These are phyloP conservation scores for Physocephala rufipes DNA, from an alignment of 2,888 invertebrate genomes.

Conservation along the genomic window DNA sequence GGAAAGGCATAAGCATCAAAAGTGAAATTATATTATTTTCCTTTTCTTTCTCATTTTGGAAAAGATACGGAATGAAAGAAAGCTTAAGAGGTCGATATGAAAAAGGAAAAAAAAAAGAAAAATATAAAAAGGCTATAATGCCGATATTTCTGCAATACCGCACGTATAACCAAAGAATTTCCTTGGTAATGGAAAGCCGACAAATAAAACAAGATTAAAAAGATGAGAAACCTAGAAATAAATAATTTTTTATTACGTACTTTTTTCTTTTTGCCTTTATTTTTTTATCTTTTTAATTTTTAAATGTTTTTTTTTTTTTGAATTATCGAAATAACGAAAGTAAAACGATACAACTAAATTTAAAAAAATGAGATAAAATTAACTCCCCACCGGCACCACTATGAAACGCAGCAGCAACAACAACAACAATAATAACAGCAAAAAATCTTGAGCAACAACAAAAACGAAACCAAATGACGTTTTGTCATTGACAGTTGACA, in stretches of 20 bases:
- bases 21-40: too few relatives aligned
- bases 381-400: background rate
- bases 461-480: slow-evolving; percentile 9
- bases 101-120: background rate
- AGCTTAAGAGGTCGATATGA: too few relatives aligned
- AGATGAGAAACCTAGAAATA: too few relatives aligned
- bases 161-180: background rate
- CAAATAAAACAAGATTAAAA: background rate
- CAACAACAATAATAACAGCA: background rate
- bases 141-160: background rate
- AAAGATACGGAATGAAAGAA: too few relatives aligned
- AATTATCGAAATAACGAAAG: background rate
- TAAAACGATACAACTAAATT: background rate
- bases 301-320: background rate
- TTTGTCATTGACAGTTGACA: slow-evolving; percentile 15
- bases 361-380: background rate
- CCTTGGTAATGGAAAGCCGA: background rate
- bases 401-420: too few relatives aligned
- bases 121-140: background rate
- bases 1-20: too few relatives aligned
- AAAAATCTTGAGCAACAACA: background rate
- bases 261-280: too few relatives aligned
- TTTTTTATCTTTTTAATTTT: background rate
- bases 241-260: too few relatives aligned
- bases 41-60: too few relatives aligned